Evolutionary conservation across 2,888 invertebrate species (phyloP).

Genomic region (Lottia gigantea): DNA sequence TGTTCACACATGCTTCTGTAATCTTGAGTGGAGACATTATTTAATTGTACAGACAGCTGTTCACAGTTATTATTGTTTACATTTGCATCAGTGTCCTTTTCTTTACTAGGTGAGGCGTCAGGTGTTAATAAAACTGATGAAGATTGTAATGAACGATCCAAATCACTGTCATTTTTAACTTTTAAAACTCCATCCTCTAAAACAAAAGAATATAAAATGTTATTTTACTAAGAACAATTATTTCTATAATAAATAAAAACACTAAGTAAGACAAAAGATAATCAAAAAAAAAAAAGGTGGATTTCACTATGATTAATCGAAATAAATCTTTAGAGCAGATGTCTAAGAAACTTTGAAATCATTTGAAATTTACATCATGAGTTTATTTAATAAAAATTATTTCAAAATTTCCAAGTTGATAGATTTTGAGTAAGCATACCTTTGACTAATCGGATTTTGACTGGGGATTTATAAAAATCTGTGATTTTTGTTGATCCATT

Average conservation of each 20-base stretch:
- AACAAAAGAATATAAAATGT: no score
- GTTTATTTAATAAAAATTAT: no score
- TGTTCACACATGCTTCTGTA: background rate
- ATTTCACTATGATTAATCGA: no score
- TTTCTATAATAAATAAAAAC: no score
- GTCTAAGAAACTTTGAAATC: no score
- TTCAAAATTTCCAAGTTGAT: no score
- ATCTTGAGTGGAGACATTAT: background rate
- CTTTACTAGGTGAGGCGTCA: constrained; percentile 48
- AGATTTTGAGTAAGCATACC: constrained; percentile 27
- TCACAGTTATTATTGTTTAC: constrained; percentile 7
- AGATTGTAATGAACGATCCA: constrained; percentile 22
- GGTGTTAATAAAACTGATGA: constrained; percentile 50
- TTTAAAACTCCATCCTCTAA: no score
- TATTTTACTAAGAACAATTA: no score
- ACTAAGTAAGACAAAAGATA: no score
- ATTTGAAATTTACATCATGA: no score
- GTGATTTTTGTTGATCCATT: constrained; percentile 35
- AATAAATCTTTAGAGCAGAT: no score
- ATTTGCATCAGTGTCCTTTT: constrained; percentile 17
- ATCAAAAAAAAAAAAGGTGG: no score
- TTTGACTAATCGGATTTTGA: background rate
- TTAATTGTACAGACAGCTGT: background rate
- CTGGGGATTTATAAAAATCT: constrained; percentile 31
- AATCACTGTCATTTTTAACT: constrained; percentile 4